Evolutionary conservation across 2,888 invertebrate species (phyloP), one percentile per base, ranked within the genome.

Genomic region (Mayetiola destructor): DNA sequence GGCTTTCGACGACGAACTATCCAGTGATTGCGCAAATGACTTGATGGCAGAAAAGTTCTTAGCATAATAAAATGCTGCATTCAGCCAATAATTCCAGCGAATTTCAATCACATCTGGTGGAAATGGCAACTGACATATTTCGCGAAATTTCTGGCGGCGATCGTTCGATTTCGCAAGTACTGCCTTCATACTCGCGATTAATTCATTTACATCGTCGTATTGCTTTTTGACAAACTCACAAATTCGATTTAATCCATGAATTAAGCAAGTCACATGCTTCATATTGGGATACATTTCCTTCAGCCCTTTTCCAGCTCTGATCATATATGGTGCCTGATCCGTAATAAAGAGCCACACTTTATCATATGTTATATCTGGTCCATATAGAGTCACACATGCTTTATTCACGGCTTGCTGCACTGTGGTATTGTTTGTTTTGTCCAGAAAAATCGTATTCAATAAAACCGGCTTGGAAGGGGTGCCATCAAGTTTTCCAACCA

Each of bases 121-220:
- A 4, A 37, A 12, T 3, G 37, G 37, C 8, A 37, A 10, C n/a
- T 10, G 12, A 14, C 37, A 37, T 37, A 20, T 20, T 39, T 39
- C 39, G 9, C 39, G 39, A 12, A 18, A 39, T 18, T 3, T 3
- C 20, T 39, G 16, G 20, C 39, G 39, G 16, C 39, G 39, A 16
- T 39, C 9, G 18, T 39, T 39, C 20, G 39, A 39, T 39, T 39
- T 39, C 4, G 20, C 16, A 2, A 39, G 10, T 23, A n/a, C 14
- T 21, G 42, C 42, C 23, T 42, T 42, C 42, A 42, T 42, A n/a
- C 42, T 42, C 6, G 42, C 42, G 23, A 42, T 42, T 12, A 42
- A 14, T 42, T 42, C 23, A 23, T 42, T 42, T 8, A 42, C 42
- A 12, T 23, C 12, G 23, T 21, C 42, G 14, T 23, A 23, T 5